Conservation (phyloP, 2,888 invertebrate species). For the Ectobius pallidus region DNA sequence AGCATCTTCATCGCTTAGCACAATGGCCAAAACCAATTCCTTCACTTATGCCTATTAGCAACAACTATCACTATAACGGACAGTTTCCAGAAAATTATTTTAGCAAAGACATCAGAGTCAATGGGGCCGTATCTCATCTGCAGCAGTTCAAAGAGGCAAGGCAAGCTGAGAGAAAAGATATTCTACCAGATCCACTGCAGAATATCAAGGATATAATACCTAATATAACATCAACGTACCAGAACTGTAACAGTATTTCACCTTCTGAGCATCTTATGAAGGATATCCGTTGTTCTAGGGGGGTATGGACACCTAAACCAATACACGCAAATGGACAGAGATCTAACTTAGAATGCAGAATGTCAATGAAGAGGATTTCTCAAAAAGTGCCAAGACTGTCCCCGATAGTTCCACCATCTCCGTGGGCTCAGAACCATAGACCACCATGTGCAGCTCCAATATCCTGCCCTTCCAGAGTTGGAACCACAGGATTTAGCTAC, state of each 20-base stretch:
- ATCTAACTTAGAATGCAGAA: background rate
- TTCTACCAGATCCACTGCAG: background rate
- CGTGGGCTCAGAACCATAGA: conserved; percentile 46
- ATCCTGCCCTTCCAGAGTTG: background rate
- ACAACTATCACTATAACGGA: background rate
- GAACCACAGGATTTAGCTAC: background rate
- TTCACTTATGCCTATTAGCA: conserved; percentile 11
- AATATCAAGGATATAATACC: background rate
- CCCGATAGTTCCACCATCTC: conserved; percentile 32
- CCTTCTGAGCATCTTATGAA: background rate
- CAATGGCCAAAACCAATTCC: conserved; percentile 23
- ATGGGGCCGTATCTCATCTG: background rate
- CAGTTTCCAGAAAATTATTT: background rate
- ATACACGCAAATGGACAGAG: background rate
- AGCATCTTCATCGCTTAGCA: background rate
- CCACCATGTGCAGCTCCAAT: conserved; percentile 50
- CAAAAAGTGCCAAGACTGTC: conserved; percentile 17
- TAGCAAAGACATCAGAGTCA: background rate
- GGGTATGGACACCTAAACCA: background rate
- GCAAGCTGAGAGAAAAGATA: background rate
- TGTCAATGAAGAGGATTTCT: background rate
- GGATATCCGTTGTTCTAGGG: background rate
- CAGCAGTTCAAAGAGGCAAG: too few species aligned
- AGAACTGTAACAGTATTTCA: background rate
- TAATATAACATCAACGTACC: background rate